phyloP scores from a whole-genome alignment of 1,140 invertebrate species.

The Diprion similis region DNA sequence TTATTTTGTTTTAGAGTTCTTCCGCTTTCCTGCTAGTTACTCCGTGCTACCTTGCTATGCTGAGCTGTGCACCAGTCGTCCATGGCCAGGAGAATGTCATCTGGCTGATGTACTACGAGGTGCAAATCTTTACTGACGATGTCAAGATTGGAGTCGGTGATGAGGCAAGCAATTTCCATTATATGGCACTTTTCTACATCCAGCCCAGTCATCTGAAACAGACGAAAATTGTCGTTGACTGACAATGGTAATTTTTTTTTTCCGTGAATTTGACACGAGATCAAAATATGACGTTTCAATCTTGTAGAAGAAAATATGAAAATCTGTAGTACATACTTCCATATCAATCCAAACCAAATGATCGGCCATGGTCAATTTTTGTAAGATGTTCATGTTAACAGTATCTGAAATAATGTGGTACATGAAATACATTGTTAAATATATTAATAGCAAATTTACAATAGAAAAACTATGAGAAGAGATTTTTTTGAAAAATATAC shows the following conservation, averaged over 20 bases:
- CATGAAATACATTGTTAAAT: constrained; percentile 31
- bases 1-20: neutral
- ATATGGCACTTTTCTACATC: constrained; percentile 80
- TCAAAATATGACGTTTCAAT: neutral
- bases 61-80: constrained; percentile 80
- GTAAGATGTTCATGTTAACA: constrained; percentile 4
- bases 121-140: constrained; percentile 79
- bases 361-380: constrained; percentile 14
- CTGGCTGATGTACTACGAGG: constrained; percentile 83
- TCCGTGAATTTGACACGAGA: constrained; percentile 9
- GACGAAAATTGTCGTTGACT: constrained; percentile 15
- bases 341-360: constrained; percentile 49
- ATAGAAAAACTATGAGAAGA: neutral
- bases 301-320: constrained; percentile 10
- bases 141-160: constrained; percentile 85
- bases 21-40: neutral
- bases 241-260: constrained; percentile 6
- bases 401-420: neutral
- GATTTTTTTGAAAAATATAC: neutral
- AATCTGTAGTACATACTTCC: constrained; percentile 38
- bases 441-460: neutral
- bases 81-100: constrained; percentile 79
- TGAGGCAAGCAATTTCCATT: constrained; percentile 86
- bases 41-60: constrained; percentile 71
- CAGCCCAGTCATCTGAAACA: constrained; percentile 65